These are phyloP conservation scores for Tenebrosternarchus preto DNA, from an alignment of 2,113 vertebrate genomes.

Conservation along the genomic window DNA sequence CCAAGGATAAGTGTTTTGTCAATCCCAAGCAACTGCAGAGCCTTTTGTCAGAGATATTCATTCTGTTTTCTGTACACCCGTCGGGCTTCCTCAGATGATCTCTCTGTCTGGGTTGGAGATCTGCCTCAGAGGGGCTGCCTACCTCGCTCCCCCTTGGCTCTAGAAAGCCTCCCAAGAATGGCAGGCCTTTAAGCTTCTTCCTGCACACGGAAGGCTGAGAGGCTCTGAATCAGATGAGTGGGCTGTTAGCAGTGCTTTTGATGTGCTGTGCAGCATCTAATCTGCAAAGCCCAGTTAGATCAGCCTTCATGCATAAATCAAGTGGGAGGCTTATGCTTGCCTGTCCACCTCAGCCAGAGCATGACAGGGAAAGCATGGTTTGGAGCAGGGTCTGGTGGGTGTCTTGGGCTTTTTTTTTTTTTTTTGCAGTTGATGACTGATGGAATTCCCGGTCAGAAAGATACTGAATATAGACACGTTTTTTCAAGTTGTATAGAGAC, in stretches of 20 bases:
- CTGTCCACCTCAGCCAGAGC: conserved; percentile 40
- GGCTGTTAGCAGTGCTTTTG: conserved; percentile 48
- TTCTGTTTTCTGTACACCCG: conserved; percentile 32
- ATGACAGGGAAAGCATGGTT: conserved; percentile 50
- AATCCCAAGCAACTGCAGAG: conserved; percentile 28
- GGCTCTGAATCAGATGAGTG: conserved; percentile 46
- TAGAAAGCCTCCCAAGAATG: conserved; percentile 30
- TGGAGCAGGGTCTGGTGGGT: conserved; percentile 29
- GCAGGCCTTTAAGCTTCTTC: conserved; percentile 42
- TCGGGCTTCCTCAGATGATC: conserved; percentile 38
- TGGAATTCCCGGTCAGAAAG: conserved; percentile 41
- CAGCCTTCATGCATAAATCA: conserved; percentile 50
- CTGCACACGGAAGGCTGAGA: conserved; percentile 26
- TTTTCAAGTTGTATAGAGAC: conserved; percentile 38
- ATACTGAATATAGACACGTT: conserved; percentile 39
- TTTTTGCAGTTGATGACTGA: conserved; percentile 33
- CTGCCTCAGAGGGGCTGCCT: conserved; percentile 40
- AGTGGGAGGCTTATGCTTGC: conserved; percentile 47
- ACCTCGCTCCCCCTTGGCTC: conserved; percentile 19
- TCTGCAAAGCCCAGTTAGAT: conserved; percentile 53
- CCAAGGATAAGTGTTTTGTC: conserved; percentile 34
- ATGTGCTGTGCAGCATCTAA: conserved; percentile 50
- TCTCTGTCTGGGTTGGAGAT: conserved; percentile 40
- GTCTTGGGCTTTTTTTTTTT: conserved; percentile 14
- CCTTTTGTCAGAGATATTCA: conserved; percentile 37